A percentile compares a stretch with the other conserved stretches of the same genome.
phyloP scores from a whole-genome alignment of 2,888 invertebrate species.

The Agonopterix subpropinquella region DNA sequence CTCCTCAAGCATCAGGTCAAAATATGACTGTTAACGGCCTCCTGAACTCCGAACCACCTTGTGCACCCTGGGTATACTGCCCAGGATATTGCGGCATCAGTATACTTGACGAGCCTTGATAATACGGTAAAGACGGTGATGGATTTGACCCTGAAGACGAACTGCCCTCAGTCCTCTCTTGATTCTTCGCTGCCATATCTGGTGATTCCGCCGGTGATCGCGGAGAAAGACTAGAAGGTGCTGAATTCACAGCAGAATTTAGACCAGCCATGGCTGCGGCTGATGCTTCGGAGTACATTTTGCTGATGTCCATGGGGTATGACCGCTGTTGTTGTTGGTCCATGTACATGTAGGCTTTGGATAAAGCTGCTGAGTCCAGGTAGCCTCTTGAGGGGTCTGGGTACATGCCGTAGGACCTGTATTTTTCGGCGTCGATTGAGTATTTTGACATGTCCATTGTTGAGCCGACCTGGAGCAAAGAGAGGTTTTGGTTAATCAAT shows the following conservation, averaged over 20 bases:
- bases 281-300: constrained; percentile 79
- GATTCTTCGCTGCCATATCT: constrained; percentile 64
- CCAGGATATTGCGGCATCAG: constrained; percentile 82
- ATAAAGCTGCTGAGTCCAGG: constrained; percentile 82
- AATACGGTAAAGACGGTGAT: constrained; percentile 76
- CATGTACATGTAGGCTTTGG: constrained; percentile 87
- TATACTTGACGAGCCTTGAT: constrained; percentile 75
- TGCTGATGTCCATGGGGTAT: constrained; percentile 79
- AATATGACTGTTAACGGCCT: constrained; percentile 87
- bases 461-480: constrained; percentile 79
- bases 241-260: constrained; percentile 58
- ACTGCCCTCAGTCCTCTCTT: constrained; percentile 71
- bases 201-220: constrained; percentile 74
- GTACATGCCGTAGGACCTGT: constrained; percentile 85
- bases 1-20: constrained; percentile 78
- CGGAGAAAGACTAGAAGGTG: constrained; percentile 62
- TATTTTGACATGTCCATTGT: constrained; percentile 87
- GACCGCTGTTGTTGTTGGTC: constrained; percentile 75
- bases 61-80: constrained; percentile 72
- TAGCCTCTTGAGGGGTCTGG: constrained; percentile 83
- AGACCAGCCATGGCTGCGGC: constrained; percentile 76
- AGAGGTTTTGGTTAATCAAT: neutral
- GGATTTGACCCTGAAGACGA: constrained; percentile 80
- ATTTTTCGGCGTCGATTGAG: constrained; percentile 85
- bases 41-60: constrained; percentile 81